Percentiles rank a stretch among this genome's conserved stretches.
phyloP scores from a whole-genome alignment of 2,113 vertebrate genomes.

The Amphiprion percula region DNA sequence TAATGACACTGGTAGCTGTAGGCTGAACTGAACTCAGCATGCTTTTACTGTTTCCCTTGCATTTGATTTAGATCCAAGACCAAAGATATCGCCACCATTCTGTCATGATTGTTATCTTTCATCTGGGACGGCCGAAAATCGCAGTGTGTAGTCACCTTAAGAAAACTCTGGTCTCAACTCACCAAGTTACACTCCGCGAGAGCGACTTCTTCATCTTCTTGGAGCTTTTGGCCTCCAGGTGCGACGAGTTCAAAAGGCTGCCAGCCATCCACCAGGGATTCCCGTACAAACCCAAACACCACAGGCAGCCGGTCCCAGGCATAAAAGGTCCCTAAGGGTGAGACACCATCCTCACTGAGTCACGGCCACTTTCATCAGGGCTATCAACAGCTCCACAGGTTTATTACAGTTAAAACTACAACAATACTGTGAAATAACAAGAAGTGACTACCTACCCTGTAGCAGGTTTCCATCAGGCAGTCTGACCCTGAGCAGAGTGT shows the following conservation, averaged over 20 bases:
- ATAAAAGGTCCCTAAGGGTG: slow-evolving; percentile 90
- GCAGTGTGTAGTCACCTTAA: no score
- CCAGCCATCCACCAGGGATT: slow-evolving; percentile 90
- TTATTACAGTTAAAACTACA: not conserved
- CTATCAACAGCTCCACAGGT: not conserved
- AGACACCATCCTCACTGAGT: not conserved
- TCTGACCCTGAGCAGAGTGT: slow-evolving; percentile 90
- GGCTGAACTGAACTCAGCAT: no score
- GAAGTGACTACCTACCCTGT: slow-evolving; percentile 84
- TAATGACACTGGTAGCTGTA: no score
- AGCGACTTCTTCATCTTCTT: slow-evolving; percentile 84
- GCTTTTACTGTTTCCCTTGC: no score
- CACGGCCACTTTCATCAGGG: not conserved
- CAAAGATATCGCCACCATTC: no score
- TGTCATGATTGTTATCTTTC: no score
- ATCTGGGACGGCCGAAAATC: no score
- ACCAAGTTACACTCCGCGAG: slow-evolving; percentile 94
- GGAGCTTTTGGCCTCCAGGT: slow-evolving; percentile 90
- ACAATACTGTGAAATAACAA: not conserved
- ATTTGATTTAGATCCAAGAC: no score
- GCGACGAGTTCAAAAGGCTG: slow-evolving; percentile 93
- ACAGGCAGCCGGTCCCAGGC: slow-evolving; percentile 88
- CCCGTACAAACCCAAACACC: slow-evolving; percentile 89
- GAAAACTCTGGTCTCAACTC: slow-evolving; percentile 64
- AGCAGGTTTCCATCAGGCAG: slow-evolving; percentile 92